phyloP scores from a whole-genome alignment of 2,113 vertebrate genomes.

The Malurus elegans region DNA sequence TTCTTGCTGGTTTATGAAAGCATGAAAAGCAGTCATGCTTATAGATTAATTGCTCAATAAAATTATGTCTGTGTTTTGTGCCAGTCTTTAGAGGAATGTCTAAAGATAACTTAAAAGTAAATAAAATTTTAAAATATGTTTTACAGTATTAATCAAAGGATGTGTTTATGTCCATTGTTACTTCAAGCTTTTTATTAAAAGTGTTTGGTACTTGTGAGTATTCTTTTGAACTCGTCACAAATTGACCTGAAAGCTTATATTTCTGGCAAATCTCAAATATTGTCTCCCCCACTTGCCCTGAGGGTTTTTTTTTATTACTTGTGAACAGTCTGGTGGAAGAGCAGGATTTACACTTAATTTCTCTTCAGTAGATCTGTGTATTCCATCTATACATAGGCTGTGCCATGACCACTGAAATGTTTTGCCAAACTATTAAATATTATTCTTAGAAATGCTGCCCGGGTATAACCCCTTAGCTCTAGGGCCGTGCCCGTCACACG shows the following conservation, averaged over 20 bases:
- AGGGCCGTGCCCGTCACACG: not conserved
- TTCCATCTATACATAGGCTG: not conserved
- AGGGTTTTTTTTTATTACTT: not conserved
- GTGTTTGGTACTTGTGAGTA: not conserved
- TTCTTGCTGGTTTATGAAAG: not conserved
- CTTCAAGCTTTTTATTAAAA: not conserved
- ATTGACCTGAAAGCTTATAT: not conserved
- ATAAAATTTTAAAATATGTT: not conserved
- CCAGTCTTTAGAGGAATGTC: not conserved
- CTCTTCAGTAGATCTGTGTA: not conserved
- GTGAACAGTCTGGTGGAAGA: not conserved
- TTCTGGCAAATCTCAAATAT: slow-evolving; percentile 38
- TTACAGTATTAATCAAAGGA: not conserved
- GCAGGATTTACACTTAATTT: slow-evolving; percentile 42
- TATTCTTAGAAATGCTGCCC: not conserved
- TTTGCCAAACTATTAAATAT: not conserved
- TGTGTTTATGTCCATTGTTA: not conserved
- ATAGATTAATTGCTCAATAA: not conserved
- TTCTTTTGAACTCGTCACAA: not conserved
- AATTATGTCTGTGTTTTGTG: not conserved
- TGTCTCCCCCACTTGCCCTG: not conserved
- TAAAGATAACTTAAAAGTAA: not conserved
- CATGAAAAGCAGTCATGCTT: not conserved
- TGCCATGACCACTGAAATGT: not conserved
- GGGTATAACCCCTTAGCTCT: slow-evolving; percentile 28